These are phyloP conservation scores for Microcebus tavaratra DNA, from an alignment of 2,113 vertebrate genomes.

Conservation along the genomic window DNA sequence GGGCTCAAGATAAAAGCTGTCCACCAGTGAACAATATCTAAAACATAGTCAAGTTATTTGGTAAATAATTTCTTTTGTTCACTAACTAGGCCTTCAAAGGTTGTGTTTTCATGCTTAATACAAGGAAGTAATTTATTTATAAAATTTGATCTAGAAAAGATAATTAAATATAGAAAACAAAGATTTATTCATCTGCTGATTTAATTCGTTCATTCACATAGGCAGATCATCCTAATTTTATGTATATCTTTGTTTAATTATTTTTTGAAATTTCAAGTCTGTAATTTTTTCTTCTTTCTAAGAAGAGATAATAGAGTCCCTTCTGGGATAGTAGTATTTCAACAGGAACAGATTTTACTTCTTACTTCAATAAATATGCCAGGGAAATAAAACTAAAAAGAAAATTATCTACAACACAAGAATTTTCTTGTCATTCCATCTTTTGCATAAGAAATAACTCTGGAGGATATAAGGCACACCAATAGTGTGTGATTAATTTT, in stretches of 20 bases:
- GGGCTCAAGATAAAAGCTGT: not conserved
- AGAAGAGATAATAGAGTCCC: not conserved
- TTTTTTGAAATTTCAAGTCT: not conserved
- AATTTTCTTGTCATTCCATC: conserved; percentile 13
- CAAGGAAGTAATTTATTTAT: conserved; percentile 5
- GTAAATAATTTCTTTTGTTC: not conserved
- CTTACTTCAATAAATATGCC: conserved; percentile 28
- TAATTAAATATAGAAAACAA: not conserved
- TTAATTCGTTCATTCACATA: not conserved
- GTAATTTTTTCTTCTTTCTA: not conserved
- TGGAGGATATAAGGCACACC: not conserved
- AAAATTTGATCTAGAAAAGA: not conserved
- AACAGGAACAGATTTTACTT: conserved; percentile 14
- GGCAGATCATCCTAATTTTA: not conserved
- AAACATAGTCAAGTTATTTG: not conserved
- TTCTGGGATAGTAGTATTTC: not conserved
- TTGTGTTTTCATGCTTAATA: not conserved
- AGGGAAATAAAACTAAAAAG: conserved; percentile 35
- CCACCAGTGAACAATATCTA: not conserved
- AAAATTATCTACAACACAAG: conserved; percentile 38
- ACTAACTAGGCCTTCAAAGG: not conserved
- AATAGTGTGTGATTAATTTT: not conserved
- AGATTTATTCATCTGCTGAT: not conserved
- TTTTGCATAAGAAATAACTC: conserved; percentile 24
- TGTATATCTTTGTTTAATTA: not conserved